These are phyloP conservation scores for Pelodiscus sinensis DNA, from an alignment of 2,113 vertebrate species.

Conservation along the genomic window DNA sequence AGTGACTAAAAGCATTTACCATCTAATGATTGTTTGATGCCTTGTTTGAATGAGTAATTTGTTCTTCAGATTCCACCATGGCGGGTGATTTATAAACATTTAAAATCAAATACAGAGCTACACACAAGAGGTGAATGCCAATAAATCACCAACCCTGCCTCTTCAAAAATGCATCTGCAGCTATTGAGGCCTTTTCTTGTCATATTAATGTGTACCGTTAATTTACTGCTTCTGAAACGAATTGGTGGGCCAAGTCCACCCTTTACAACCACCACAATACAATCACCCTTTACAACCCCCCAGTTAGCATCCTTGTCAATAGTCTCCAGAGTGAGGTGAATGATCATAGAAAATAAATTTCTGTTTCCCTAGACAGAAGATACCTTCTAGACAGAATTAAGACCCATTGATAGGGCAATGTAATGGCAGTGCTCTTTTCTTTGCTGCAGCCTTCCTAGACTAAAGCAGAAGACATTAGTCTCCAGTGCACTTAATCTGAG, in stretches of 20 bases:
- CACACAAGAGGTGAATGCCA: not conserved
- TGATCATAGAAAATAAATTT: not conserved
- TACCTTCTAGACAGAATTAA: not conserved
- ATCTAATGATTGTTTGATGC: not conserved
- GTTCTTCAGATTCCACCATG: not conserved
- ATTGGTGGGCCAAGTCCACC: slow-evolving; percentile 7
- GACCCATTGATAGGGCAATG: not conserved
- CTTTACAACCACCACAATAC: not conserved
- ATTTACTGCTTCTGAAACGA: not conserved
- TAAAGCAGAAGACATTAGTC: not conserved
- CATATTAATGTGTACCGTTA: not conserved
- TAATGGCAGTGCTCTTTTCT: not conserved
- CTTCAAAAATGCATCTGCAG: accelerated
- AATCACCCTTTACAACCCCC: not conserved
- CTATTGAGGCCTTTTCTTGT: not conserved
- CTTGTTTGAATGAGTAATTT: not conserved
- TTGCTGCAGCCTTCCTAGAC: not conserved
- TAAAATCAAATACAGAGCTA: not conserved
- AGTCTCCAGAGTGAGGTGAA: not conserved
- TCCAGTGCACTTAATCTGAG: not conserved
- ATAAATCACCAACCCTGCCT: accelerated
- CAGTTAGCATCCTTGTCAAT: not conserved
- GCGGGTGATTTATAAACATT: not conserved
- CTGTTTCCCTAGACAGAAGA: not conserved
- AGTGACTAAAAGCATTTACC: not conserved